Conservation (phyloP, 2,113 vertebrate species). For the Malurus cyaneus region DNA sequence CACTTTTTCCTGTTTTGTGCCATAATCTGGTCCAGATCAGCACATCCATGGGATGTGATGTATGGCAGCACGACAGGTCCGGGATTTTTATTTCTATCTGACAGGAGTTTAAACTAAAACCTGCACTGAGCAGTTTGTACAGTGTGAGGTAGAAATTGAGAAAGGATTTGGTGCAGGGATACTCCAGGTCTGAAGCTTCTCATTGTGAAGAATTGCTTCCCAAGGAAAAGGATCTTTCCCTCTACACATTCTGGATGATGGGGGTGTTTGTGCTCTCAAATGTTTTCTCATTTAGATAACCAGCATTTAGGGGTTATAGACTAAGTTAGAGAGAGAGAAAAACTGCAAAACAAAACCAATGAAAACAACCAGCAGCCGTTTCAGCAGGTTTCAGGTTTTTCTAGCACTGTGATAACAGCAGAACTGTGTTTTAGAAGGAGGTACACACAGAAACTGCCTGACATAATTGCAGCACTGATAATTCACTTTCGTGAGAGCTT, state of each 20-base stretch:
- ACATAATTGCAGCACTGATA: not conserved
- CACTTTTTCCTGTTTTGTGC: not conserved
- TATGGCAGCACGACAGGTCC: not conserved
- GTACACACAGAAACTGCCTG: not conserved
- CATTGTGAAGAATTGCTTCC: not conserved
- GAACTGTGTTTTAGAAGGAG: not conserved
- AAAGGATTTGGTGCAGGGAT: not conserved
- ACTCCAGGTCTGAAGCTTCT: not conserved
- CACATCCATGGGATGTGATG: not conserved
- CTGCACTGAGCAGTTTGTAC: not conserved
- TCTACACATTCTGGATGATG: fast-evolving
- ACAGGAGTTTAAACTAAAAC: not conserved
- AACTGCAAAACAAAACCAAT: not conserved
- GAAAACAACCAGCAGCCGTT: not conserved
- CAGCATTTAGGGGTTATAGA: not conserved
- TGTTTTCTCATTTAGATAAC: not conserved
- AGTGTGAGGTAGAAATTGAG: not conserved
- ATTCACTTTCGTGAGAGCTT: not conserved
- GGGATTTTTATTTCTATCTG: not conserved
- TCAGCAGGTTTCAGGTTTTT: not conserved
- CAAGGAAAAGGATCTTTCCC: not conserved
- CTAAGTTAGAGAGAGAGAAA: not conserved
- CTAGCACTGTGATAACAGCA: not conserved
- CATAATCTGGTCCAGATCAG: not conserved
- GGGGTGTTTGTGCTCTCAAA: not conserved